Evolutionary conservation across 1,140 invertebrate species (phyloP), one percentile per base, ranked within the genome.

Genomic region (Lordiphosa stackelbergi): DNA sequence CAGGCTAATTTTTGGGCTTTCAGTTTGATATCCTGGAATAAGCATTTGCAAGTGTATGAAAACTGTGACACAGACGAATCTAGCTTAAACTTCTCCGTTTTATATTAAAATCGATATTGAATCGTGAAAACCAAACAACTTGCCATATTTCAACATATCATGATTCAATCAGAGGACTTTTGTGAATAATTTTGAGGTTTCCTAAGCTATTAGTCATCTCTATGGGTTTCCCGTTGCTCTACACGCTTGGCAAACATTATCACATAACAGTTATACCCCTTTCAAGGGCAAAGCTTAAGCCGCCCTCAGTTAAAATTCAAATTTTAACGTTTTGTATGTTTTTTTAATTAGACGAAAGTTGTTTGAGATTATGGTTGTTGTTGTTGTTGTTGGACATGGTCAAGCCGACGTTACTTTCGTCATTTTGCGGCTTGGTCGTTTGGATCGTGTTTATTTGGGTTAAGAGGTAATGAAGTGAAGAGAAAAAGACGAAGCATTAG

Each of bases 271-370:
- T 9, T 12, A 46, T 46, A 31, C 24, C 24, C 11, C 31, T 34
- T 31, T 13, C 4, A 1, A 46, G 43, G 11, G 43, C 31, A 46
- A 8, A 8, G 28, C 8, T 12, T 5, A 46, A 13, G 8, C 43
- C 5, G 24, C 28, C 24, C 24, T 34, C 24, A 31, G 43, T 31
- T 46, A 34, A 46, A 56, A 65, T 55, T 41, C 12, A 58, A 63
- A 64, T 64, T 41, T 19, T n/a, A 63, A 62, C 63, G 49, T 64
- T 63, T 65, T 65, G 59, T 65, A 55, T 65, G 62, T 53, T 54
- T 65, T 64, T 64, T 59, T 66, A 69, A 69, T 69, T 69, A 69
- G 53, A 42, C 28, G 28, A 46, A 51, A 65, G 41, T 38, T 11
- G 35, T 40, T 37, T 13, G 22, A 24, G 22, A 24, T 24, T 19